Evolutionary conservation across 2,888 invertebrate species (phyloP), one percentile per base, ranked within the genome.

Genomic region (Bombyx huttoni): DNA sequence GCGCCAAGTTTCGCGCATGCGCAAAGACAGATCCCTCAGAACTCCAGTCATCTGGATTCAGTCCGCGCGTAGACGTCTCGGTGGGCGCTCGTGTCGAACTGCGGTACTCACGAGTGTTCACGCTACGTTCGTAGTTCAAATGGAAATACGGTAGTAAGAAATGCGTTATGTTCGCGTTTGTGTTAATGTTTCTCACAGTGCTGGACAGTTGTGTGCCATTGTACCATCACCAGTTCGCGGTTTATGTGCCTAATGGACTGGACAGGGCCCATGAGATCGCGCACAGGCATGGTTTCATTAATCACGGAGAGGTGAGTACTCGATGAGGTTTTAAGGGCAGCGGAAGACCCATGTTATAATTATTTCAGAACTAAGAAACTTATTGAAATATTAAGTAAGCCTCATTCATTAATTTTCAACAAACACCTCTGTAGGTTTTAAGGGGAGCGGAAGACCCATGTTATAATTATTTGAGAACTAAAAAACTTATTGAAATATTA

Each of bases 181-280:
- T 84, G 73, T 59, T 81, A 61, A 73, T 85, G 70, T 67, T 87
- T 60, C 65, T 87, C 64, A 70, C 83, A 75, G 81, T 85, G 74
- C 65, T 86, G 70, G 80, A 83, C 76, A 68, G 73, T 59, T 81
- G 87, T 77, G 80, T 80, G 59, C 85, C 88, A 52, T 67, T 83
- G 60, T 88, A 84, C 67, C 86, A 87, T 63, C 84, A 86, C 55
- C 87, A 88, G 76, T 88, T 95, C 74, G 98, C 97, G 50, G 94
- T 97, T 49, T 93, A 95, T 76, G 92, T 98, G 52, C 82, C 86
- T 13, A 79, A 78, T 59, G 88, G 86, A 53, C 58, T 66, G 47
- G 64, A 67, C 55, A 65, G 58, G 51, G 86, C 79, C 52, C 81
- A 85, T 65, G 78, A 78, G 53, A 58, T 88, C 54, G 88, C 88